Evolutionary conservation across 2,888 invertebrate genomes (phyloP).

Genomic region (Eupithecia subumbrata): DNA sequence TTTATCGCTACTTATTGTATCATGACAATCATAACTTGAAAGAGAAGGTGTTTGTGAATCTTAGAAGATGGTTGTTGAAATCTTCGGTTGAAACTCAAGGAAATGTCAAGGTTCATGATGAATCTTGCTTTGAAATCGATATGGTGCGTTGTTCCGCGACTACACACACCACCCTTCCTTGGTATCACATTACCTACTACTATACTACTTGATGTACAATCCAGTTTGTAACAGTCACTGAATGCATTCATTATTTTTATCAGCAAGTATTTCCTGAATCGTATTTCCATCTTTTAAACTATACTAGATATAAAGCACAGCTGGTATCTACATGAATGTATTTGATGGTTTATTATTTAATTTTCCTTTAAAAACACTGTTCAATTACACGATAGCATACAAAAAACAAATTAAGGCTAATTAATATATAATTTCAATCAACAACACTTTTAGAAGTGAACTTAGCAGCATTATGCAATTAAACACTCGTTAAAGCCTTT

Average conservation of each 20-base stretch:
- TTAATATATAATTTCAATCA: neutral
- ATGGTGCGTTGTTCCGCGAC: conserved; percentile 27
- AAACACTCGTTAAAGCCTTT: neutral
- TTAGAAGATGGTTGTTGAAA: neutral
- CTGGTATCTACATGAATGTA: conserved; percentile 15
- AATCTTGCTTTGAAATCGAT: conserved; percentile 37
- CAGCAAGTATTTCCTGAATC: conserved; percentile 29
- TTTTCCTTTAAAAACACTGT: too few species aligned
- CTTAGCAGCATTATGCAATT: neutral
- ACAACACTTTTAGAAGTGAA: neutral
- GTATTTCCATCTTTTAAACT: conserved; percentile 27
- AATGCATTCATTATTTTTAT: conserved; percentile 15
- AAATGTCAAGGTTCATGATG: conserved; percentile 65
- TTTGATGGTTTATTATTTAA: neutral
- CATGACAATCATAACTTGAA: neutral
- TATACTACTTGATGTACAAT: neutral
- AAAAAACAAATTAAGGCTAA: too few species aligned
- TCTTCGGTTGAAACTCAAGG: conserved; percentile 1
- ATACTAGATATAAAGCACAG: neutral
- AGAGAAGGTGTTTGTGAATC: neutral
- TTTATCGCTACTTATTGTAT: neutral
- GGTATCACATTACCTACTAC: conserved; percentile 32
- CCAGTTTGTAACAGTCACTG: conserved; percentile 6
- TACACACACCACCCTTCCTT: conserved; percentile 29
- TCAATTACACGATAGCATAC: too few species aligned